Conservation (phyloP, 2,113 vertebrate genomes). For the Noctilio leporinus region DNA sequence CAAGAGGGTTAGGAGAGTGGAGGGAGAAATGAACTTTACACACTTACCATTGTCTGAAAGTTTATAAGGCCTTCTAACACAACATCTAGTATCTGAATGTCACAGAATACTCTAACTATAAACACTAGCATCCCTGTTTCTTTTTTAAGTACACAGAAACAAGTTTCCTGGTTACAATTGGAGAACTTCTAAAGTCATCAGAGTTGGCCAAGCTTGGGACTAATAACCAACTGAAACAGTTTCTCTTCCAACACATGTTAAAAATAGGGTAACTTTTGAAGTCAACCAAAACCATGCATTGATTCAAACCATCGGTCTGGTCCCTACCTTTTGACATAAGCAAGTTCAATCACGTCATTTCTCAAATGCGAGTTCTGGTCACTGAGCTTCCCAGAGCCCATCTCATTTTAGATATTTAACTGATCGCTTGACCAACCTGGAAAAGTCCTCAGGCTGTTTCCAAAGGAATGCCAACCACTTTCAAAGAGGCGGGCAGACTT, state of each 20-base stretch:
- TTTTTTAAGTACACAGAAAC: neutral
- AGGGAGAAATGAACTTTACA: neutral
- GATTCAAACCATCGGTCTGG: neutral
- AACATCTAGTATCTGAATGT: neutral
- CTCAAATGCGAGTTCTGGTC: neutral
- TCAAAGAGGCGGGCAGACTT: neutral
- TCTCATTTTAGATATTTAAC: neutral
- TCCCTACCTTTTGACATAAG: neutral
- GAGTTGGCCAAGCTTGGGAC: neutral
- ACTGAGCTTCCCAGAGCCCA: neutral
- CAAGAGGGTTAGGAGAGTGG: neutral
- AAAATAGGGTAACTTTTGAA: slow-evolving; percentile 2
- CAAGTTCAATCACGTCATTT: neutral
- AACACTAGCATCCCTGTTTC: neutral
- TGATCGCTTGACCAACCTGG: neutral
- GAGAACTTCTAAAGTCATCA: slow-evolving; percentile 39
- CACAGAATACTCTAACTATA: neutral
- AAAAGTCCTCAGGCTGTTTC: neutral
- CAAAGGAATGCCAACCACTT: neutral
- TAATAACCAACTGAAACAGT: neutral
- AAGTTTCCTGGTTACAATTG: slow-evolving; percentile 2
- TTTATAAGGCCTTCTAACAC: neutral
- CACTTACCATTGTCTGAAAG: neutral
- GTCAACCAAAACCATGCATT: neutral
- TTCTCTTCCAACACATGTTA: neutral